These are phyloP conservation scores for Drosophila demipolita DNA, from an alignment of 2,888 invertebrate species.

Conservation along the genomic window DNA sequence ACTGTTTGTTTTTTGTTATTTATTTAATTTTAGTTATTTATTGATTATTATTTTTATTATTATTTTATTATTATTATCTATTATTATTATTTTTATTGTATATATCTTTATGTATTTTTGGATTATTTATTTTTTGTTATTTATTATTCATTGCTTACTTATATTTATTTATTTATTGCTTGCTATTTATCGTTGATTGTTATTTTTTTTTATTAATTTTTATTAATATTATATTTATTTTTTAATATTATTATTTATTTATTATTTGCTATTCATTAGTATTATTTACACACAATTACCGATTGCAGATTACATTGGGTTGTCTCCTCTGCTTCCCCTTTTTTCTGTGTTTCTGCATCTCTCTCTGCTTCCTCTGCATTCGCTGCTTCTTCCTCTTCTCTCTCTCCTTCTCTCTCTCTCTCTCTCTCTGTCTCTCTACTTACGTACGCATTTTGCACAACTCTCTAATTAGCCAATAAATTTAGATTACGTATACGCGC, in stretches of 20 bases:
- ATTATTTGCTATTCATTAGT: background rate
- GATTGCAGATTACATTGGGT: background rate
- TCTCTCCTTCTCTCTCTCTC: background rate
- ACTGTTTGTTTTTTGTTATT: background rate
- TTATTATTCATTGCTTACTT: background rate
- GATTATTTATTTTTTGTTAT: background rate
- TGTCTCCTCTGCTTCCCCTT: background rate
- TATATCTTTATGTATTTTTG: too few relatives aligned
- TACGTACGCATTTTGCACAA: conserved; percentile 54
- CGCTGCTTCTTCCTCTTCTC: background rate
- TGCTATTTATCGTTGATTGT: background rate
- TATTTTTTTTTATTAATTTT: background rate
- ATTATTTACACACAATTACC: conserved; percentile 41
- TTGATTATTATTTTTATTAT: too few relatives aligned
- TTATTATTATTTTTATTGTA: background rate
- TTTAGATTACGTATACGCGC: conserved; percentile 80
- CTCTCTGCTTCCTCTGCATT: background rate
- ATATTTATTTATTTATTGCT: background rate
- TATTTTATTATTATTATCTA: too few relatives aligned
- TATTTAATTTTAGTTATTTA: background rate
- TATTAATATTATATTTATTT: too few relatives aligned
- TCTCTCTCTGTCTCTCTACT: background rate
- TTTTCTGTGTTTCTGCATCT: background rate
- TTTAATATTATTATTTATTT: too few relatives aligned
- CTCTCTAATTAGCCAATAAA: conserved; percentile 75